A percentile compares a stretch with the other conserved stretches of the same genome.
Evolutionary conservation across 2,797 vertebrate species (phyloP).

Genomic region (Sebastes oblongus): DNA sequence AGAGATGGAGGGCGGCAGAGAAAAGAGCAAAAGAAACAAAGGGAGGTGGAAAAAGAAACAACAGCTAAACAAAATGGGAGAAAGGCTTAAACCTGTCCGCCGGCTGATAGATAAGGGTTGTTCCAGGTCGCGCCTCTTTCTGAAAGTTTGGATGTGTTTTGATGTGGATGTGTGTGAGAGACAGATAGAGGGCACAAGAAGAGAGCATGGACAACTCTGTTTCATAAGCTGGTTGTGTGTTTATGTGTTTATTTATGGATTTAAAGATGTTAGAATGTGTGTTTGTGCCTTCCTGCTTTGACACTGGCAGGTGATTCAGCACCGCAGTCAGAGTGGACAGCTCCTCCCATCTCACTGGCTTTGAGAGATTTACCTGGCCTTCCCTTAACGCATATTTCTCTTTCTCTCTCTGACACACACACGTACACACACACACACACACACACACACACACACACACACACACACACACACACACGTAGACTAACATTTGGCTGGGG

Average conservation of each 20-base stretch:
- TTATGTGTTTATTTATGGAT: background rate
- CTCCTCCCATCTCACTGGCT: constrained; percentile 36
- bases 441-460: background rate
- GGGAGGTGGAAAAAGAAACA: constrained; percentile 51
- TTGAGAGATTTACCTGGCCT: background rate
- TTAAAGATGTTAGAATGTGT: background rate
- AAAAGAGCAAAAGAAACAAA: constrained; percentile 59
- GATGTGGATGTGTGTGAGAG: background rate
- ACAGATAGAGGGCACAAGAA: background rate
- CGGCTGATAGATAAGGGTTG: constrained; percentile 25
- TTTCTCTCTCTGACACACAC: background rate
- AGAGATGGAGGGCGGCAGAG: constrained; percentile 48
- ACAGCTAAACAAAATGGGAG: constrained; percentile 43
- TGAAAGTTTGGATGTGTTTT: constrained; percentile 18
- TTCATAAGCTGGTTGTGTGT: background rate
- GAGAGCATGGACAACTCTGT: background rate
- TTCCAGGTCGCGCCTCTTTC: constrained; percentile 1
- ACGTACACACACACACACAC: background rate
- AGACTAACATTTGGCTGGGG: background rate
- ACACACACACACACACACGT: background rate
- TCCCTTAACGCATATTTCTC: background rate
- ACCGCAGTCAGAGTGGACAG: constrained; percentile 67
- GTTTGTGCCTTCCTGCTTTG: constrained; percentile 2
- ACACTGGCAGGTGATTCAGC: constrained; percentile 63
- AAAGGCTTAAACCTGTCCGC: constrained; percentile 45